A percentile compares a stretch with the other conserved stretches of the same genome.
phyloP scores from a whole-genome alignment of 2,113 vertebrate species.

The Acrocephalus arundinaceus region DNA sequence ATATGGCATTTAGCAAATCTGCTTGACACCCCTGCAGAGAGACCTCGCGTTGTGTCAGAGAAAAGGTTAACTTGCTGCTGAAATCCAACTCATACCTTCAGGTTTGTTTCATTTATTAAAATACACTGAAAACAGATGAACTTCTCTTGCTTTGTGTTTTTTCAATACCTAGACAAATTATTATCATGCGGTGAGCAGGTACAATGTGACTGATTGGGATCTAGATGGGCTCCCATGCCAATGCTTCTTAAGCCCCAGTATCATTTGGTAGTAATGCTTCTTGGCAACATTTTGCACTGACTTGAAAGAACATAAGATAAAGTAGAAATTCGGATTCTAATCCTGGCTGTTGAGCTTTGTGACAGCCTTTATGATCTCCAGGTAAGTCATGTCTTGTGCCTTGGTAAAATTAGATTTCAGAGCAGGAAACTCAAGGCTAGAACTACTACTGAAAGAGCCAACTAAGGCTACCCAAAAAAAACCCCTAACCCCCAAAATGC shows the following conservation, averaged over 20 bases:
- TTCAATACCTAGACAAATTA: background rate
- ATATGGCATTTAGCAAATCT: background rate
- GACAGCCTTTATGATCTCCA: background rate
- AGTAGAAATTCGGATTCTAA: background rate
- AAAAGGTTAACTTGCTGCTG: constrained; percentile 8
- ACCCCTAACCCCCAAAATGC: background rate
- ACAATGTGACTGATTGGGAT: background rate
- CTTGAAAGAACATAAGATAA: background rate
- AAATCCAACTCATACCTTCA: background rate
- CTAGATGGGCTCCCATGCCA: background rate
- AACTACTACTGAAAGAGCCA: background rate
- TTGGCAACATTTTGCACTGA: constrained; percentile 3
- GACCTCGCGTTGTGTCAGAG: background rate
- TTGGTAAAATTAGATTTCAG: background rate
- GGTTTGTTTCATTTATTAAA: constrained; percentile 9
- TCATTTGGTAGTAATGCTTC: background rate
- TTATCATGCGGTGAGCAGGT: background rate
- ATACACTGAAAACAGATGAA: background rate
- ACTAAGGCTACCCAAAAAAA: background rate
- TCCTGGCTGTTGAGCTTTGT: background rate
- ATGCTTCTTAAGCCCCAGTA: background rate
- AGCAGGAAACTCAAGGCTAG: background rate
- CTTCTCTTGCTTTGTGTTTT: background rate
- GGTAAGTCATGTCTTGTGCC: constrained; percentile 10
- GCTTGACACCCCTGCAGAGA: background rate